phyloP scores from a whole-genome alignment of 2,888 invertebrate genomes.

The Acleris emargana region DNA sequence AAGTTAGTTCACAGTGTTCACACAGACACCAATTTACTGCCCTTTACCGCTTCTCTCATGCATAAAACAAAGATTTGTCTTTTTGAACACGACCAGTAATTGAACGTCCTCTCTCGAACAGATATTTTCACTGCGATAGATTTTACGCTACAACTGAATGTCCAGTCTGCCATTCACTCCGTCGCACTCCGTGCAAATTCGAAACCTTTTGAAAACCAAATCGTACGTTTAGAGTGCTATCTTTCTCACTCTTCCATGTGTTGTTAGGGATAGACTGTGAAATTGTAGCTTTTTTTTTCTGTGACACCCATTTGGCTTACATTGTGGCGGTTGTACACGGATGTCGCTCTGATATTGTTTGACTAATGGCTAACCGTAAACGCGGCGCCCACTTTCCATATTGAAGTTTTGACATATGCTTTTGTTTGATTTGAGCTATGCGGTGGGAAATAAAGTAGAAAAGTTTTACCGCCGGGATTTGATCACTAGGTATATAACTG shows the following conservation, averaged over 20 bases:
- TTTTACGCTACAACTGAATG: slow-evolving; percentile 40
- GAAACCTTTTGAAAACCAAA: slow-evolving; percentile 22
- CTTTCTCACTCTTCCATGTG: slow-evolving; percentile 21
- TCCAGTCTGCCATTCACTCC: slow-evolving; percentile 48
- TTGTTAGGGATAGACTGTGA: slow-evolving; percentile 22
- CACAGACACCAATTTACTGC: slow-evolving; percentile 9
- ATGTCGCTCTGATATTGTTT: slow-evolving; percentile 63
- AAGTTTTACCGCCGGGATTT: slow-evolving; percentile 38
- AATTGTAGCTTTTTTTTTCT: slow-evolving; percentile 21
- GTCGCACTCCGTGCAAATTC: slow-evolving; percentile 31
- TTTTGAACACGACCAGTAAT: slow-evolving; percentile 38
- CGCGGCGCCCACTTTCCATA: slow-evolving; percentile 56
- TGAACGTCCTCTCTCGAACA: slow-evolving; percentile 35
- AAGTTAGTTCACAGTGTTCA: background rate
- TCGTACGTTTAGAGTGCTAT: slow-evolving; percentile 24
- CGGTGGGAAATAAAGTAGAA: slow-evolving; percentile 44
- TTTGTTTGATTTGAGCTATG: slow-evolving; percentile 53
- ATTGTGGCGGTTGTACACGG: slow-evolving; percentile 38
- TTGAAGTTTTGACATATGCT: slow-evolving; percentile 57
- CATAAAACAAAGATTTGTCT: slow-evolving; percentile 36
- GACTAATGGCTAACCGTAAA: slow-evolving; percentile 63
- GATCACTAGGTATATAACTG: background rate
- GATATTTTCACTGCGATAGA: slow-evolving; percentile 42
- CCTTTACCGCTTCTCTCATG: slow-evolving; percentile 22
- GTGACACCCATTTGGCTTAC: slow-evolving; percentile 15